phyloP scores from a whole-genome alignment of 2,797 vertebrate genomes.

The Uromys caudimaculatus region DNA sequence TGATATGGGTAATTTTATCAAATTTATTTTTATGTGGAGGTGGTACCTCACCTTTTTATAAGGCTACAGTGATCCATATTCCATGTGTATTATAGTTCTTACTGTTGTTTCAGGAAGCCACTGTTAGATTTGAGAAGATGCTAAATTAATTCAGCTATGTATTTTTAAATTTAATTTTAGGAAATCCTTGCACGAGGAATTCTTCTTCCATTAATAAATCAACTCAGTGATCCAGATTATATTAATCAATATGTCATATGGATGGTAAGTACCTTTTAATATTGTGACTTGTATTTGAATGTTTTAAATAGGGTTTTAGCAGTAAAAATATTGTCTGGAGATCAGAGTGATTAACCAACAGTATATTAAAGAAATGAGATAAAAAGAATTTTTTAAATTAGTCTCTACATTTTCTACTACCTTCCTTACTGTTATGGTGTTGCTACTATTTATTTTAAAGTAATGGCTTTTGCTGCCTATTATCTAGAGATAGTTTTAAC shows the following conservation, averaged over 20 bases:
- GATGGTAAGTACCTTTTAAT: conserved; percentile 93
- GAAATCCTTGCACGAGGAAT: conserved; percentile 98
- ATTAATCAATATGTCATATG: conserved; percentile 99
- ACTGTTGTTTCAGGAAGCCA: conserved; percentile 18
- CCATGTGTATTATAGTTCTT: background rate
- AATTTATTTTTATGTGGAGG: background rate
- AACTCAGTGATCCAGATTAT: conserved; percentile 99
- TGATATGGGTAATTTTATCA: conserved; percentile 10
- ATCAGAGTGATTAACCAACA: conserved; percentile 24
- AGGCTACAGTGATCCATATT: background rate
- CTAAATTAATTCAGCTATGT: background rate
- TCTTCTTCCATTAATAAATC: conserved; percentile 98
- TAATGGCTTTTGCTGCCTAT: background rate
- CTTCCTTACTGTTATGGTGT: background rate
- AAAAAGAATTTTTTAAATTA: conserved; percentile 50
- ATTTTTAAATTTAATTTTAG: conserved; percentile 85
- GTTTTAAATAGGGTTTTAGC: conserved; percentile 50
- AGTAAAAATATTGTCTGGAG: background rate
- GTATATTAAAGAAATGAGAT: conserved; percentile 44
- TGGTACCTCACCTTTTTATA: conserved; percentile 31
- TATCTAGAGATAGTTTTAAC: conserved; percentile 23
- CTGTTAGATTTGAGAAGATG: conserved; percentile 32
- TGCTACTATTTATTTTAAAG: conserved; percentile 35
- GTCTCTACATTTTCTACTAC: conserved; percentile 46
- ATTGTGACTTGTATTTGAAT: conserved; percentile 39